phyloP scores from a whole-genome alignment of 2,113 vertebrate species.

The Tragelaphus strepsiceros region DNA sequence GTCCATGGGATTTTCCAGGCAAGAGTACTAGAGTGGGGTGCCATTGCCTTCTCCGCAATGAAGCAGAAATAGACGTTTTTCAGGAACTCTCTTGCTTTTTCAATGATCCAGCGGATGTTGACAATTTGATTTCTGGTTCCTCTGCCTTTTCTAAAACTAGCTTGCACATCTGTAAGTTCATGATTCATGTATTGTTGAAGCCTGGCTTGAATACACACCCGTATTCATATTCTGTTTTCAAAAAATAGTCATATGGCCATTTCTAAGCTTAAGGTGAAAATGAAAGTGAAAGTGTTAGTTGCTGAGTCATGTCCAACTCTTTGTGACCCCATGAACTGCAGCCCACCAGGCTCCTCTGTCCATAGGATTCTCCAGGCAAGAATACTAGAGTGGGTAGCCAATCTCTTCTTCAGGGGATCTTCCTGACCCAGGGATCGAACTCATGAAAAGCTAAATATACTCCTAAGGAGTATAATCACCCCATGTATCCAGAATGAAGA shows the following conservation, averaged over 20 bases:
- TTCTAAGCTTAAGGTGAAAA: background rate
- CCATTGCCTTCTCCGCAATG: background rate
- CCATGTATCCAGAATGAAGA: background rate
- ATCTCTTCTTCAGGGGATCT: background rate
- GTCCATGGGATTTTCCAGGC: no score
- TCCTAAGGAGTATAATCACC: background rate
- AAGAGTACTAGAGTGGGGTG: no score
- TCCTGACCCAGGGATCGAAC: background rate
- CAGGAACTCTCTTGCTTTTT: background rate
- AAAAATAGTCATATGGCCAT: background rate
- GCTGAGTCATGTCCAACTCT: background rate
- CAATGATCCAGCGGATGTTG: rapidly evolving
- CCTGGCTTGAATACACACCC: background rate
- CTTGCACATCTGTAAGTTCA: background rate
- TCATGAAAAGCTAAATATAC: background rate
- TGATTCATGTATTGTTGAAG: rapidly evolving
- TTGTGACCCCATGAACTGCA: background rate
- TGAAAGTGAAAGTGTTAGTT: background rate
- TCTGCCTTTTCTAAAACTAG: background rate
- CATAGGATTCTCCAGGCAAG: background rate
- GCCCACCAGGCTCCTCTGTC: background rate
- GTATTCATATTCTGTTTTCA: background rate
- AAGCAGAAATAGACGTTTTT: background rate
- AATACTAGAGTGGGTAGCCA: background rate
- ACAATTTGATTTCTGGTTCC: background rate